Conservation (phyloP, 2,797 vertebrate genomes). For the Amblyopsis hoosieri region DNA sequence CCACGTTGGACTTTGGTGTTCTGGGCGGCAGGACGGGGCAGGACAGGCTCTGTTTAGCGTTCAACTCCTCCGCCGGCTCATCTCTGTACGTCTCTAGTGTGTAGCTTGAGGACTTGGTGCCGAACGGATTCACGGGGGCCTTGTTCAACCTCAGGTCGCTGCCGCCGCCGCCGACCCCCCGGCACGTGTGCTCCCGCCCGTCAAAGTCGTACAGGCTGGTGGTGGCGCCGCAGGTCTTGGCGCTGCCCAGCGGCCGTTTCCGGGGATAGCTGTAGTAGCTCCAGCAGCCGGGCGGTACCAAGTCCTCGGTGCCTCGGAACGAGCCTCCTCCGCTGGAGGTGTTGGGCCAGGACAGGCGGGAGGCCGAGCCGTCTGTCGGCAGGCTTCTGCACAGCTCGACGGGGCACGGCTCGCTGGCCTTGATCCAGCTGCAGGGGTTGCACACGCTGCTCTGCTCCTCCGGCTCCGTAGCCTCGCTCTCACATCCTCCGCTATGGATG, state of each 20-base stretch:
- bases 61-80: slow-evolving; percentile 76
- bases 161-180: slow-evolving; percentile 5
- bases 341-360: slow-evolving; percentile 93
- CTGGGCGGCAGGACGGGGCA: slow-evolving; percentile 93
- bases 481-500: slow-evolving; percentile 76
- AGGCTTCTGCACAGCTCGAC: slow-evolving; percentile 71
- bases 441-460: slow-evolving; percentile 82
- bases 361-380: slow-evolving; percentile 77
- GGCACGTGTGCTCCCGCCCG: slow-evolving; percentile 57
- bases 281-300: slow-evolving; percentile 82
- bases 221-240: slow-evolving; percentile 81
- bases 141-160: slow-evolving; percentile 62
- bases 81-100: slow-evolving; percentile 86
- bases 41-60: slow-evolving; percentile 88
- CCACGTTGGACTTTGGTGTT: slow-evolving; percentile 81
- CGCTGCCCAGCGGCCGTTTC: slow-evolving; percentile 87
- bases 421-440: slow-evolving; percentile 85
- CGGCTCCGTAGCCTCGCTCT: slow-evolving; percentile 75
- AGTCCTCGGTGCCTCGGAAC: slow-evolving; percentile 79
- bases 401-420: slow-evolving; percentile 71
- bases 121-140: slow-evolving; percentile 69
- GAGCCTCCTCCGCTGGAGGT: slow-evolving; percentile 83
- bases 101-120: slow-evolving; percentile 91
- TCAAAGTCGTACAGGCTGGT: slow-evolving; percentile 86
- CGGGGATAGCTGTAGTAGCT: slow-evolving; percentile 96